Conservation (phyloP, 2,797 vertebrate genomes). For the Myotis daubentonii region DNA sequence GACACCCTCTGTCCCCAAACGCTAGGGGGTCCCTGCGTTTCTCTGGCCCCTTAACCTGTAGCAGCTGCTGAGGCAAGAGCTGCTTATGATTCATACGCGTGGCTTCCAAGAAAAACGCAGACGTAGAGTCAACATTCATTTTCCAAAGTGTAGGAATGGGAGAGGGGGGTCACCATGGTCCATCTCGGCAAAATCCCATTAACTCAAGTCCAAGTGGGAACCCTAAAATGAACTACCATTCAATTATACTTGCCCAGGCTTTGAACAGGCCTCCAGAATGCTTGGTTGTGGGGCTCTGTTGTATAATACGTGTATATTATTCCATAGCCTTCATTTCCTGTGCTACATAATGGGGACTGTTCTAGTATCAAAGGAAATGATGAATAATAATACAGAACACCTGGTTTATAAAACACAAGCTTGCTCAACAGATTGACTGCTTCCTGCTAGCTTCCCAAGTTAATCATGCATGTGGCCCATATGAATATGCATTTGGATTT, state of each 20-base stretch:
- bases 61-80: constrained; percentile 25
- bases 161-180: constrained; percentile 37
- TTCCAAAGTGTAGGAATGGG: constrained; percentile 51
- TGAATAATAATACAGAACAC: constrained; percentile 80
- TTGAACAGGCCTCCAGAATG: constrained; percentile 50
- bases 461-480: constrained; percentile 63
- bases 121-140: constrained; percentile 67
- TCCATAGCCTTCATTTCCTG: constrained; percentile 78
- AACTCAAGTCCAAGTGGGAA: constrained; percentile 59
- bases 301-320: constrained; percentile 71
- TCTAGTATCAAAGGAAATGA: constrained; percentile 80
- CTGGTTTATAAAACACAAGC: constrained; percentile 79
- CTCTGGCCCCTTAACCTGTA: constrained; percentile 23
- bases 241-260: constrained; percentile 44
- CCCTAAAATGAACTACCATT: constrained; percentile 56
- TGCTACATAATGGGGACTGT: constrained; percentile 71
- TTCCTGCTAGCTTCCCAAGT: constrained; percentile 76
- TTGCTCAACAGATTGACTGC: constrained; percentile 79
- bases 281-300: constrained; percentile 40
- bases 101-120: constrained; percentile 75
- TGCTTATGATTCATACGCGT: constrained; percentile 36
- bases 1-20: background rate
- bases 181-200: constrained; percentile 68
- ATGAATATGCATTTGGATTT: constrained; percentile 65
- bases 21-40: constrained; percentile 37